Conservation (phyloP, 2,797 vertebrate species). For the Clarias pachynema region DNA sequence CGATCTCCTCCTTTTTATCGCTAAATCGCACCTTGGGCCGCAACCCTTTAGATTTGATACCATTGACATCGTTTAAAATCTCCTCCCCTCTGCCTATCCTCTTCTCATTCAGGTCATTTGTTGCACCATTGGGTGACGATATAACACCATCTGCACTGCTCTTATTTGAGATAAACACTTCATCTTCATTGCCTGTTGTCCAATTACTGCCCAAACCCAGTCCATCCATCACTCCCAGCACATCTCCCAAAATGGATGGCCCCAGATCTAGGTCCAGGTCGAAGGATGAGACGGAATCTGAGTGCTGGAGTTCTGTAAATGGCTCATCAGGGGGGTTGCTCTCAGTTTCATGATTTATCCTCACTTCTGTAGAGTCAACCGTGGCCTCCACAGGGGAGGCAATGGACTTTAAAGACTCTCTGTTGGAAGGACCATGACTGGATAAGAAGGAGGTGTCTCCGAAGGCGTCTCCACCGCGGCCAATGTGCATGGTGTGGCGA, state of each 20-base stretch:
- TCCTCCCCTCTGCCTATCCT: constrained; percentile 65
- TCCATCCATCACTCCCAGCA: constrained; percentile 88
- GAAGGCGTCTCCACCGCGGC: constrained; percentile 88
- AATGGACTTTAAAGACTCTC: constrained; percentile 56
- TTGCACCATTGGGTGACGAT: constrained; percentile 57
- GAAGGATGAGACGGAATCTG: constrained; percentile 80
- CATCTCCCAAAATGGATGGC: constrained; percentile 90
- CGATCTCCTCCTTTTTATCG: constrained; percentile 81
- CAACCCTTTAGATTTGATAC: constrained; percentile 60
- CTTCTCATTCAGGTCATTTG: constrained; percentile 70
- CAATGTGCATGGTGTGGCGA: constrained; percentile 93
- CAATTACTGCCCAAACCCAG: constrained; percentile 67
- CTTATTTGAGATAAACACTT: constrained; percentile 60
- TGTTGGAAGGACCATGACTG: constrained; percentile 73
- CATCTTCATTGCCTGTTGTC: constrained; percentile 49
- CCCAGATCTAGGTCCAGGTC: constrained; percentile 89
- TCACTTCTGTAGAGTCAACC: constrained; percentile 52
- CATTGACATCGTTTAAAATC: constrained; percentile 70
- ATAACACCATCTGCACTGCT: constrained; percentile 53
- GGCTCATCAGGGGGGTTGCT: constrained; percentile 28
- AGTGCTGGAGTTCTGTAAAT: constrained; percentile 68
- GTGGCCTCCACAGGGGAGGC: constrained; percentile 46
- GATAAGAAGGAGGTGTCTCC: constrained; percentile 93
- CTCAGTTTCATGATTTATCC: constrained; percentile 62
- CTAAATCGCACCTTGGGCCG: constrained; percentile 81